These are phyloP conservation scores for Pycnomerus fuliginosus DNA, from an alignment of 2,888 invertebrate species.

Conservation along the genomic window DNA sequence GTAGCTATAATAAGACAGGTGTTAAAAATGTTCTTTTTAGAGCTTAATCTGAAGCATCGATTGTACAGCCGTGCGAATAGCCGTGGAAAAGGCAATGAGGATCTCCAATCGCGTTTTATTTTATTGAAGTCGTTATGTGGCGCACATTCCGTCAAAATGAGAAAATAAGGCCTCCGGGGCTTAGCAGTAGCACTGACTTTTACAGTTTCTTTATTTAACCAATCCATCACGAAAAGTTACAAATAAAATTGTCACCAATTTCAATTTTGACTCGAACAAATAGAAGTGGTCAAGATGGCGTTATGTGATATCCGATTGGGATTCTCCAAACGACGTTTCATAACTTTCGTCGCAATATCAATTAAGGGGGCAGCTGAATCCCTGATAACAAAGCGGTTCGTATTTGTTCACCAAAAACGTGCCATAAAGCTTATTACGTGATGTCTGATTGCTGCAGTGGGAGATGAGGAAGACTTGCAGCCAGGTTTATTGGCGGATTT, in stretches of 20 bases:
- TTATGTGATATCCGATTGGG: conserved; percentile 19
- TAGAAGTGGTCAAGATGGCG: conserved; percentile 7
- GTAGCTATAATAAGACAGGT: too few species aligned
- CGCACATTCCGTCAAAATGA: conserved; percentile 21
- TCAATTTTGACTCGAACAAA: conserved; percentile 8
- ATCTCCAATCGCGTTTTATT: conserved; percentile 18
- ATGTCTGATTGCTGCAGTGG: conserved; percentile 11
- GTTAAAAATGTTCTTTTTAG: too few species aligned
- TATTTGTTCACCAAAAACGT: conserved; percentile 22
- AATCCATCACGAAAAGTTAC: too few species aligned
- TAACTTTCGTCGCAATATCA: conserved; percentile 24
- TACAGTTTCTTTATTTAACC: conserved; percentile 12
- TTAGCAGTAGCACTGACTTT: conserved; percentile 14
- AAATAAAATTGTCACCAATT: background rate
- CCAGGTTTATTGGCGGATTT: conserved; percentile 5
- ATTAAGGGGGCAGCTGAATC: conserved; percentile 15
- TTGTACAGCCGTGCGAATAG: too few species aligned
- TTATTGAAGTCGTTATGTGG: conserved; percentile 21
- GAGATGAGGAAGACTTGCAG: conserved; percentile 7
- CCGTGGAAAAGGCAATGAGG: too few species aligned
- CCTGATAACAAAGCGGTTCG: conserved; percentile 9
- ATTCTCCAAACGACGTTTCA: conserved; percentile 17
- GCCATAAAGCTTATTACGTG: conserved; percentile 20
- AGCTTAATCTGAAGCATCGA: too few species aligned
- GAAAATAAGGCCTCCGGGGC: conserved; percentile 18